These are phyloP conservation scores for Idaea biselata DNA, from an alignment of 2,888 invertebrate species.

Conservation along the genomic window DNA sequence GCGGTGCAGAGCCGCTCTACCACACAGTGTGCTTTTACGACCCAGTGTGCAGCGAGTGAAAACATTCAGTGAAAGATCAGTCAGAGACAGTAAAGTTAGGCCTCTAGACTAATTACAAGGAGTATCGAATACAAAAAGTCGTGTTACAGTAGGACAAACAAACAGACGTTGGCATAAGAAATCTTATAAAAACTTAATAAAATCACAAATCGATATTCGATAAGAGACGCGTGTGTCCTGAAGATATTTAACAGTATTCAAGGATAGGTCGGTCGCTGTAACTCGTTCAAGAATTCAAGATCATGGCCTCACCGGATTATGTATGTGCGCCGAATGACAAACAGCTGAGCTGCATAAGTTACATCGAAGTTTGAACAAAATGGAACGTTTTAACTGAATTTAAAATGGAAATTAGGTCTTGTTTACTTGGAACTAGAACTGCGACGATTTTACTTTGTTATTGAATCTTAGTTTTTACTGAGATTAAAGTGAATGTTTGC, in stretches of 20 bases:
- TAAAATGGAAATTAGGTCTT: slow-evolving; percentile 48
- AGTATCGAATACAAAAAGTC: neutral
- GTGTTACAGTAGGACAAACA: neutral
- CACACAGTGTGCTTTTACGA: too few species aligned
- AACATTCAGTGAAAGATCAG: slow-evolving; percentile 25
- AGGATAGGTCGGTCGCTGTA: slow-evolving; percentile 22
- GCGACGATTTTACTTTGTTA: slow-evolving; percentile 26
- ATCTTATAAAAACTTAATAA: neutral
- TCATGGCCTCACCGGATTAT: slow-evolving; percentile 66
- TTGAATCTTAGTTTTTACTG: slow-evolving; percentile 19
- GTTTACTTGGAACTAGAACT: slow-evolving; percentile 31
- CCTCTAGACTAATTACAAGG: neutral
- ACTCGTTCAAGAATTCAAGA: slow-evolving; percentile 47
- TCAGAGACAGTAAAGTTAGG: slow-evolving; percentile 6
- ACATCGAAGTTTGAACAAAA: slow-evolving; percentile 38
- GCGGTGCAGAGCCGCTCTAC: too few species aligned
- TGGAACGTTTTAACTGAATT: slow-evolving; percentile 50
- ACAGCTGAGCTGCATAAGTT: slow-evolving; percentile 56
- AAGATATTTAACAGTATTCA: slow-evolving; percentile 7
- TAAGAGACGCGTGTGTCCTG: slow-evolving; percentile 3
- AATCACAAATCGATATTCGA: slow-evolving; percentile 2
- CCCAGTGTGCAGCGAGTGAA: too few species aligned
- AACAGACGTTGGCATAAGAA: neutral
- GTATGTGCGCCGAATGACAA: slow-evolving; percentile 68
- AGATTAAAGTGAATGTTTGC: slow-evolving; percentile 12